Evolutionary conservation across 2,113 vertebrate species (phyloP).

Genomic region (Amphiprion ocellaris): DNA sequence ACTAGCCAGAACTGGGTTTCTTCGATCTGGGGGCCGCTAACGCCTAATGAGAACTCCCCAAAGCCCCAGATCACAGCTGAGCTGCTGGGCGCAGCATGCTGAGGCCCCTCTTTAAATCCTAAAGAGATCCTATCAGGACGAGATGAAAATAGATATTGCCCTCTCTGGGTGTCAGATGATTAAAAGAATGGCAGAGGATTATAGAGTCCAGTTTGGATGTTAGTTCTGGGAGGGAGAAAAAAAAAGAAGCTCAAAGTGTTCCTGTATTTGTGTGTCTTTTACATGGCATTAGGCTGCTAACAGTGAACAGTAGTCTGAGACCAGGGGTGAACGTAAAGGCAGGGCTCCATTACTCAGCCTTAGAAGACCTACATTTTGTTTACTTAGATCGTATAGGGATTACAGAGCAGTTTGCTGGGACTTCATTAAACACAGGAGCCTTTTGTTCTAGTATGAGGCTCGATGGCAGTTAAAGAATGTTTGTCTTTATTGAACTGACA

Average conservation of each 20-base stretch:
- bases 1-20: conserved; percentile 93
- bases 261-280: conserved; percentile 59
- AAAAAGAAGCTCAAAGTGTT: conserved; percentile 57
- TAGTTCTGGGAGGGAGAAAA: conserved; percentile 70
- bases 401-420: conserved; percentile 86
- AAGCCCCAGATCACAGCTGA: conserved; percentile 95
- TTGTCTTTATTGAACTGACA: conserved; percentile 28
- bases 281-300: conserved; percentile 52
- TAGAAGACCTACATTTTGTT: conserved; percentile 86
- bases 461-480: conserved; percentile 36
- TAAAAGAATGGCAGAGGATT: conserved; percentile 97
- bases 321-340: conserved; percentile 80
- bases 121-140: conserved; percentile 96
- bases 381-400: conserved; percentile 87
- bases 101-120: conserved; percentile 95
- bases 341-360: conserved; percentile 83
- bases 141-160: conserved; percentile 99
- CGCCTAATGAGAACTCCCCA: conserved; percentile 97
- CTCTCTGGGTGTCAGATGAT: conserved; percentile 94
- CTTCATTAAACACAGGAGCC: conserved; percentile 77
- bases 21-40: conserved; percentile 91
- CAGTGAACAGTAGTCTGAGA: conserved; percentile 68
- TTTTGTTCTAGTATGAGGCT: conserved; percentile 72
- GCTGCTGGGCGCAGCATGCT: conserved; percentile 89
- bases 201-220: conserved; percentile 84